A percentile compares a stretch with the other conserved stretches of the same genome.
These are phyloP conservation scores for Keiferia lycopersicella DNA, from an alignment of 2,888 invertebrate species.

Conservation along the genomic window DNA sequence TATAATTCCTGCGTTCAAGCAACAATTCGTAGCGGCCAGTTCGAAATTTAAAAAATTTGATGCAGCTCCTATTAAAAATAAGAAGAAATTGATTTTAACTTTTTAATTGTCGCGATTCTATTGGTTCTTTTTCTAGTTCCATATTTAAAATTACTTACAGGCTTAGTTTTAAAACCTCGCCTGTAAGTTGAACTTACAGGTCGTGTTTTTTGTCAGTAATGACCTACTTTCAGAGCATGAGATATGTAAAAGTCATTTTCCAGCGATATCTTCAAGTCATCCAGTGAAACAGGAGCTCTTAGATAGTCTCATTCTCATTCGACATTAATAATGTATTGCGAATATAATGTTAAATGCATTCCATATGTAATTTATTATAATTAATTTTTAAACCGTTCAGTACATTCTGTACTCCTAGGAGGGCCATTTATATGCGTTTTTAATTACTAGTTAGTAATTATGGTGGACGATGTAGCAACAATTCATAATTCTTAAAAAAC, in stretches of 20 bases:
- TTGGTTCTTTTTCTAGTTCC: too few species aligned
- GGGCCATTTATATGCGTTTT: constrained; percentile 9
- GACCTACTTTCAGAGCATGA: too few species aligned
- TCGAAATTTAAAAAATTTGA: too few species aligned
- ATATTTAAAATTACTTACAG: too few species aligned
- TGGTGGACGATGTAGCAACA: not conserved
- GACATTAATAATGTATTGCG: not conserved
- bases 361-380: constrained; percentile 1
- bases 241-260: not conserved
- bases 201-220: too few species aligned
- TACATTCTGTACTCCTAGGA: not conserved
- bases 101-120: too few species aligned
- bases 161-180: too few species aligned
- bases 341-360: constrained; percentile 12
- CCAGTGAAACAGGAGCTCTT: not conserved
- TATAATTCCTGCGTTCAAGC: too few species aligned
- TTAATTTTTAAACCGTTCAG: not conserved
- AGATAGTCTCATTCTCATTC: not conserved
- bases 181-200: too few species aligned
- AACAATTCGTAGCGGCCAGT: too few species aligned
- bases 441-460: constrained; percentile 6
- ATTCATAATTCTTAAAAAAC: not conserved
- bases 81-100: too few species aligned
- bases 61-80: too few species aligned
- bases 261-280: not conserved